Percentiles rank a stretch among this genome's conserved stretches.
phyloP scores from a whole-genome alignment of 1,140 invertebrate genomes.

The Thaumetopoea pityocampa region DNA sequence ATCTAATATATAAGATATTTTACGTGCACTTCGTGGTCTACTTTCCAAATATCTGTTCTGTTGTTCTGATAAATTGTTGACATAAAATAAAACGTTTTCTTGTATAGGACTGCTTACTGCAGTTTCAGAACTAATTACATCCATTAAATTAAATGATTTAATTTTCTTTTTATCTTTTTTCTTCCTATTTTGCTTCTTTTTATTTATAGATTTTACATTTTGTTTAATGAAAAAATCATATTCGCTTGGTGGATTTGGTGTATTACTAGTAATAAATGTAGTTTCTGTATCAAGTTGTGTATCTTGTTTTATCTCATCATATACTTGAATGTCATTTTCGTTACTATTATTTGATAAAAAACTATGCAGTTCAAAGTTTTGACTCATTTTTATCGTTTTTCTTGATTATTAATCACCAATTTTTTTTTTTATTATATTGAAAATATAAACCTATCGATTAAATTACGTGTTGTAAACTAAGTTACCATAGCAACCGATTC shows the following conservation, averaged over 20 bases:
- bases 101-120: conserved; percentile 26
- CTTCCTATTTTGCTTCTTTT: conserved; percentile 26
- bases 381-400: conserved; percentile 27
- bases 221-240: conserved; percentile 50
- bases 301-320: conserved; percentile 51
- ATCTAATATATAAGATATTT: conserved; percentile 21
- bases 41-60: conserved; percentile 26
- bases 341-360: conserved; percentile 18
- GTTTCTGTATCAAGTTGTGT: conserved; percentile 16
- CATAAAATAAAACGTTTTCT: conserved; percentile 35
- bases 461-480: too few species aligned
- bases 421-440: too few species aligned
- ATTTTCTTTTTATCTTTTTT: conserved; percentile 35
- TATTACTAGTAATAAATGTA: conserved; percentile 16
- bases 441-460: too few species aligned
- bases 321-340: conserved; percentile 49
- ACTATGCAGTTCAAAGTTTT: conserved; percentile 44
- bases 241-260: conserved; percentile 23
- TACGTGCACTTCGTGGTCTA: conserved; percentile 6
- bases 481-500: conserved; percentile 21
- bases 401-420: not conserved
- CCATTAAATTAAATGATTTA: conserved; percentile 35
- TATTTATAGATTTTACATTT: conserved; percentile 29
- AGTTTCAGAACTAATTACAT: conserved; percentile 46
- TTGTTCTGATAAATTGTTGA: conserved; percentile 20